Evolutionary conservation across 2,797 vertebrate species (phyloP), one percentile per base, ranked within the genome.

Genomic region (Emys orbicularis): DNA sequence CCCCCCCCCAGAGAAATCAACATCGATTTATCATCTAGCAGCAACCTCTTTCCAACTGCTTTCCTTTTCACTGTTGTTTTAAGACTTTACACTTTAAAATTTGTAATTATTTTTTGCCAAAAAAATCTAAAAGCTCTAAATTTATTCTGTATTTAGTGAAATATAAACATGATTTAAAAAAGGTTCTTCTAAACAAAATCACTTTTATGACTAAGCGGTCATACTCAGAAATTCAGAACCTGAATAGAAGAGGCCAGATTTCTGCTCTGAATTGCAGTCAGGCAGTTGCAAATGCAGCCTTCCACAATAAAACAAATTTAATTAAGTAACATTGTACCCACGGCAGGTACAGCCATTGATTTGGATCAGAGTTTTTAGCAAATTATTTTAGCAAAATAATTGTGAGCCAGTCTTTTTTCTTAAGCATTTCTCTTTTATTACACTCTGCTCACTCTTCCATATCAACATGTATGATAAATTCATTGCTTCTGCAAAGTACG

Each of bases 141-240:
- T 92, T 87, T 96, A 76, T 92, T 95, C 92, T 93, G 16, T 85
- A 87, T 93, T 96, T 97, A 93, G 88, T 54, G 52, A 96, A 84
- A 92, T 6, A 96, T 88, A 5, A 87, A 90, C 6, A 81, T 25
- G n/a, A 95, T 49, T 90, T 10, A 97, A 93, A 96, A 74, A 44
- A 88, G 5, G 1, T 37, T 91, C 93, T 96, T 87, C 94, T 89
- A 95, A 98, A 95, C 27, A 96, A 34, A 94, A 95, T 92, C 83
- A 84, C 15, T 96, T 96, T 92, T 92, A 96, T 93, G 87, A 96
- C 68, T 81, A 94, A 96, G 56, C 21, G 88, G 94, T 88, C 44
- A 50, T 6, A 44, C 31, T 95, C 83, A 95, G 90, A 81, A 97
- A 88, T 3, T 90, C n/a, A 92, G n/a, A 96, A 95, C 15, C 34